Evolutionary conservation across 2,888 invertebrate genomes (phyloP).

Genomic region (Lampropteryx suffumata): DNA sequence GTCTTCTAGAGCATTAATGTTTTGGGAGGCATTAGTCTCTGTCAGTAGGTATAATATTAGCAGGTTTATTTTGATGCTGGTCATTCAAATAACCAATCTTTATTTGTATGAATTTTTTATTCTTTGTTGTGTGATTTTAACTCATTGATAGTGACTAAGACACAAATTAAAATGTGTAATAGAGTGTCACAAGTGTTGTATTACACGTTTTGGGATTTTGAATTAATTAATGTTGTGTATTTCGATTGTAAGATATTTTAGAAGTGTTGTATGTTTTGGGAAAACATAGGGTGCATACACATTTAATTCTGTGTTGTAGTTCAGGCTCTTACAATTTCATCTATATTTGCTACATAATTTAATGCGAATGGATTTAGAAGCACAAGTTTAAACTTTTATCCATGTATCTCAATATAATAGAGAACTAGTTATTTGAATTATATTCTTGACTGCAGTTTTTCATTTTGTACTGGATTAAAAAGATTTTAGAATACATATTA

Average conservation of each 20-base stretch:
- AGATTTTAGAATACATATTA: too few relatives aligned
- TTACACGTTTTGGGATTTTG: constrained; percentile 13
- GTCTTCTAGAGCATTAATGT: neutral
- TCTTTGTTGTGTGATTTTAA: too few relatives aligned
- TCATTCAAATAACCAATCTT: constrained; percentile 24
- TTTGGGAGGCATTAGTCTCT: neutral
- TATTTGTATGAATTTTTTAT: constrained; percentile 7
- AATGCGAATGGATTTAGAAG: too few relatives aligned
- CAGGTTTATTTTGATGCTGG: constrained; percentile 30
- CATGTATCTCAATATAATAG: too few relatives aligned
- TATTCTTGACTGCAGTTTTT: neutral
- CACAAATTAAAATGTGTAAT: constrained; percentile 20
- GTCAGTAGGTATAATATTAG: constrained; percentile 7
- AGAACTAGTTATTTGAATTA: too few relatives aligned
- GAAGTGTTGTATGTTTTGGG: neutral
- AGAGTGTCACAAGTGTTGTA: neutral
- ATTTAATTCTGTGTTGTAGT: neutral
- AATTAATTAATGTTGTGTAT: constrained; percentile 10
- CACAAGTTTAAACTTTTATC: too few relatives aligned
- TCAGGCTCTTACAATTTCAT: too few relatives aligned
- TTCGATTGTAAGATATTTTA: neutral
- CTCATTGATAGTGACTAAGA: constrained; percentile 11
- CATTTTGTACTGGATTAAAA: constrained; percentile 9
- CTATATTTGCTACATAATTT: too few relatives aligned
- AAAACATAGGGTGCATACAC: neutral